These are phyloP conservation scores for Myotis yumanensis DNA, from an alignment of 2,113 vertebrate species.

Conservation along the genomic window DNA sequence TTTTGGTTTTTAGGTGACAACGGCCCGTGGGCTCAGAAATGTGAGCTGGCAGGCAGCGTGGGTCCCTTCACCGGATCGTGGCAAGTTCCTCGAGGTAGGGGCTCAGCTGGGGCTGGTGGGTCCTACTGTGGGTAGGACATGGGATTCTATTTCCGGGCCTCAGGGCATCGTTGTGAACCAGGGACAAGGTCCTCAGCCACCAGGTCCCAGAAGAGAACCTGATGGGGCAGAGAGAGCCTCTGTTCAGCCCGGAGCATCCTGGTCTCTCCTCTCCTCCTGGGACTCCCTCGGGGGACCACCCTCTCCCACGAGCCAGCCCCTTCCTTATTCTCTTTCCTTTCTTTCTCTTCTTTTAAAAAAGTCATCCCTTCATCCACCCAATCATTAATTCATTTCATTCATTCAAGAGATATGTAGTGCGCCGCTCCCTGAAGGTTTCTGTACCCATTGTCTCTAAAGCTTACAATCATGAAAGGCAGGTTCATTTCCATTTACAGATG, in stretches of 20 bases:
- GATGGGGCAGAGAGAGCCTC: not conserved
- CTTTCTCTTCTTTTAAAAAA: no score
- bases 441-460: not conserved
- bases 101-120: not conserved
- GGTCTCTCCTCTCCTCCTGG: not conserved
- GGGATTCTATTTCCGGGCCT: not conserved
- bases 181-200: not conserved
- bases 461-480: not conserved
- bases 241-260: rapidly evolving
- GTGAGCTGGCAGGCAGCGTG: slow-evolving; percentile 90
- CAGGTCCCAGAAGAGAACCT: not conserved
- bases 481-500: not conserved
- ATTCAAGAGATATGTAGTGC: not conserved
- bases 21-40: slow-evolving; percentile 97
- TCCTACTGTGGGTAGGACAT: rapidly evolving
- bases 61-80: slow-evolving; percentile 92
- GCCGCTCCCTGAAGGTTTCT: not conserved
- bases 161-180: not conserved
- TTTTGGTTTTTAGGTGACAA: slow-evolving; percentile 91
- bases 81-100: slow-evolving; percentile 91
- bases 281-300: no score
- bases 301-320: no score
- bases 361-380: not conserved
- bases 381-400: not conserved
- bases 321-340: not conserved